Evolutionary conservation across 2,113 vertebrate genomes (phyloP).

Genomic region (Dendropsophus ebraccatus): DNA sequence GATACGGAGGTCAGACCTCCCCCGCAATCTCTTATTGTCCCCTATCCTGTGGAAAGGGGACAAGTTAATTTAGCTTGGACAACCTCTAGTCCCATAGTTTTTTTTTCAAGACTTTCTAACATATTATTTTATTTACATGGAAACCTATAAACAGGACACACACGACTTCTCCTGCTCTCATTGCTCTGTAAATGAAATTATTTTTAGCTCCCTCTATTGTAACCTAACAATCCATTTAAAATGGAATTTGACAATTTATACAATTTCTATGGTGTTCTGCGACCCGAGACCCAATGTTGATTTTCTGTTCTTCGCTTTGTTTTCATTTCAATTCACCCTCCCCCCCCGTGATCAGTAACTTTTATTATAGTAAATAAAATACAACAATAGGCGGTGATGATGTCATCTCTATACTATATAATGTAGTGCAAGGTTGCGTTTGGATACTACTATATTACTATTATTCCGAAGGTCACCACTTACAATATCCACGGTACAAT

Average conservation of each 20-base stretch:
- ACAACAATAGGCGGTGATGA: not conserved
- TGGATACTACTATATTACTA: not conserved
- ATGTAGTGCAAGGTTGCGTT: not conserved
- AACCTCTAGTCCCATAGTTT: too few relatives aligned
- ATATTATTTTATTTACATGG: not conserved
- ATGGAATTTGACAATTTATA: not conserved
- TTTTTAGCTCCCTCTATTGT: not conserved
- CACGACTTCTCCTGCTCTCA: not conserved
- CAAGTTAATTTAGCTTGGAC: too few relatives aligned
- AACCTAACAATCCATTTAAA: not conserved
- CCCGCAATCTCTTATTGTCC: too few relatives aligned
- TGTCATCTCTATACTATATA: not conserved
- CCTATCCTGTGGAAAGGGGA: too few relatives aligned
- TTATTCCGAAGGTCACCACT: not conserved
- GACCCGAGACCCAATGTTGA: not conserved
- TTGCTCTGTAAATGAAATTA: not conserved
- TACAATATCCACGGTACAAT: not conserved
- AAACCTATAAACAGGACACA: not conserved
- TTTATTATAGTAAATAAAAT: not conserved
- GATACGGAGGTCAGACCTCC: too few relatives aligned
- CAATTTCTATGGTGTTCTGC: not conserved
- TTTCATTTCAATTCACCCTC: too few relatives aligned
- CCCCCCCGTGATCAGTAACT: too few relatives aligned
- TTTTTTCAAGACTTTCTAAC: too few relatives aligned
- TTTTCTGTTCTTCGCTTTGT: not conserved